Base-by-base conservation (phyloP, 2,113 vertebrate genomes). In the Gnathonemus longibarbis region DNA sequence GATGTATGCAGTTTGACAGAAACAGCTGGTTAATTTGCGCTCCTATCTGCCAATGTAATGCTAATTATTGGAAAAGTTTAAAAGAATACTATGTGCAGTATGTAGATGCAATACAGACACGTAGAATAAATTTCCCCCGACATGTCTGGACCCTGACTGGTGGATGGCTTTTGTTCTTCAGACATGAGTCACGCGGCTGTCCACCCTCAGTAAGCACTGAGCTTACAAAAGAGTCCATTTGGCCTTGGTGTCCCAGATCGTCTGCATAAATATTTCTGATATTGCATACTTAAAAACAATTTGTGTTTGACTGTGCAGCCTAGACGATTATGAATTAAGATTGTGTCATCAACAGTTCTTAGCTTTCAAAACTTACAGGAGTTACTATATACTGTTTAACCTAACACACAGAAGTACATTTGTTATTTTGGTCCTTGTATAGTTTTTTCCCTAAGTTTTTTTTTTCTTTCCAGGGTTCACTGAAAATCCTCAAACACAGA, bases 261-360 rank as follows among this genome's bases (percentile, higher is more conserved):
- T 87, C 49, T 53, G 49, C 49, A 87, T 48, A 87, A 52, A 87
- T 52, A 87, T 86, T 86, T 48, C 42, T 49, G 48, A 27, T 87
- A 31, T 35, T 11, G 24, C 83, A 84, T 10, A 84, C 46, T 84
- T 46, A 48, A 84, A 84, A 48, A 48, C 45, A 48, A 84, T 46
- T 87, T 9, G 13, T 24, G 27, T 52, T 49, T 52, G 24, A 27
- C n/a, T 35, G 15, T 87, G 19, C 24, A 53, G 46, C 53, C 49
- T n/a, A 35, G 27, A 52, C 27, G 7, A 35, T 52, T 17, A 31
- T 53, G n/a, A 87, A 52, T 87, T 87, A 53, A 87, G 85, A 35
- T 19, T 24, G 42, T 87, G 35, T 31, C 85, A 27, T 31, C 27
- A 52, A 87, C 84, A 87, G 48, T 27, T 50, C 10, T 17, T 52